Evolutionary conservation across 92 coral and sea anemone species (phyloP), one percentile per base, ranked within the genome.

Genomic region (Isaurus tuberculatus): DNA sequence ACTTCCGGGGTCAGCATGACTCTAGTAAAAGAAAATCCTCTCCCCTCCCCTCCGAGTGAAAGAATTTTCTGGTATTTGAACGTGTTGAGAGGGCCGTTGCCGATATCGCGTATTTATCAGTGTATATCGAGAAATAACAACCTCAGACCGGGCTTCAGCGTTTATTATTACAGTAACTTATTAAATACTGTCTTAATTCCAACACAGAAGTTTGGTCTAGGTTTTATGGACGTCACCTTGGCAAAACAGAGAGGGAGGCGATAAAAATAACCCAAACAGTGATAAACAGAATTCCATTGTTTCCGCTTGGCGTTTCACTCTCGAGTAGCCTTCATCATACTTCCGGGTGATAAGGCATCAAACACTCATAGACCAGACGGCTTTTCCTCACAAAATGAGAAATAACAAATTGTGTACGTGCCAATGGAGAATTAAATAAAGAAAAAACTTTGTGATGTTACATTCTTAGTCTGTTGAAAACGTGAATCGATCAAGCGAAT

Each of bases 401-500:
- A 57, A 77, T 22, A 5, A 16, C 26, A 77, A n/a, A 20, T 40
- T 22, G 9, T 3, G 43, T 36, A 77, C 82, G 82, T 77, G 82
- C 36, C 60, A 30, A n/a, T 4, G 43, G 11, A 23, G 31, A 71
- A 71, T n/a, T 13, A 3, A n/a, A 72, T 14, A 72, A 67, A 31
- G 46, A 44, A 26, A 44, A 25, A 3, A 36, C n/a, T n/a, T n/a
- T 2, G 2, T 3, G 10, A 25, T 20, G 48, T n/a, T 58, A 11
- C 49, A 16, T 11, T 58, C 6, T 6, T 25, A 3, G 10, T 40
- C 13, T 34, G 31, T 20, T 16, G 42, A 40, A 77, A 58, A 25
- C 34, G 67, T 36, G 70, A 77, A 60, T 33, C 82, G 82, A 55
- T 60, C 68, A 77, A 77, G 82, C 82, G 82, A 77, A 77, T 77